Evolutionary conservation across 2,888 invertebrate genomes (phyloP).

Genomic region (Parnassius apollo): DNA sequence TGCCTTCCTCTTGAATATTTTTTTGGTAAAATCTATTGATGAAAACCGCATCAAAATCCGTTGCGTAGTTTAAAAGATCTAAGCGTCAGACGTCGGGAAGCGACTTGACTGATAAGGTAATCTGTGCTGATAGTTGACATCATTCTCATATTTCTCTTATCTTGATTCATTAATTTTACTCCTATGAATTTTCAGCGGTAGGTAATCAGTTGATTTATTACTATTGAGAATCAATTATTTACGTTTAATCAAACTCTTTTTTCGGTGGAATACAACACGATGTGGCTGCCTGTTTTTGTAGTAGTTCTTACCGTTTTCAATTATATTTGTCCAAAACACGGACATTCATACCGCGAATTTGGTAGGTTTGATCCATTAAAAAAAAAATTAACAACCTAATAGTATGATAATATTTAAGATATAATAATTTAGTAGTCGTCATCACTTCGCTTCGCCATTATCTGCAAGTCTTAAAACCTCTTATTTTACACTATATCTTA

Average conservation of each 20-base stretch:
- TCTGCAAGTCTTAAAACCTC: too few relatives aligned
- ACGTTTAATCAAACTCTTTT: slow-evolving; percentile 1
- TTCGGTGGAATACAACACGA: background rate
- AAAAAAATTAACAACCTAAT: background rate
- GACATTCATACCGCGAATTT: slow-evolving; percentile 6
- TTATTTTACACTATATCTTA: too few relatives aligned
- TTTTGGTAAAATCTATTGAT: too few relatives aligned
- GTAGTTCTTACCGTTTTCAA: background rate
- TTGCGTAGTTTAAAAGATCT: too few relatives aligned
- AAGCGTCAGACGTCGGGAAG: too few relatives aligned
- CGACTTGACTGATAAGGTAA: too few relatives aligned
- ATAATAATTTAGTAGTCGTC: too few relatives aligned
- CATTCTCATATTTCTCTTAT: background rate
- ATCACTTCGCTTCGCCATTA: too few relatives aligned
- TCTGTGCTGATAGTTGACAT: too few relatives aligned
- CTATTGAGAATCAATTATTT: slow-evolving; percentile 13
- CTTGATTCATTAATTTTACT: background rate
- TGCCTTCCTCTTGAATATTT: too few relatives aligned
- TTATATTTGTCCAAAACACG: slow-evolving; percentile 1
- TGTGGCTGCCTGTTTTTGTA: slow-evolving; percentile 3
- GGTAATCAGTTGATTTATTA: background rate
- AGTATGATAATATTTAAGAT: too few relatives aligned
- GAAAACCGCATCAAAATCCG: too few relatives aligned
- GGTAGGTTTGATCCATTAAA: slow-evolving; percentile 6
- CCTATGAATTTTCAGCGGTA: background rate